phyloP scores from a whole-genome alignment of 2,888 invertebrate species.

The Pseudococcus jackbeardsleyi region DNA sequence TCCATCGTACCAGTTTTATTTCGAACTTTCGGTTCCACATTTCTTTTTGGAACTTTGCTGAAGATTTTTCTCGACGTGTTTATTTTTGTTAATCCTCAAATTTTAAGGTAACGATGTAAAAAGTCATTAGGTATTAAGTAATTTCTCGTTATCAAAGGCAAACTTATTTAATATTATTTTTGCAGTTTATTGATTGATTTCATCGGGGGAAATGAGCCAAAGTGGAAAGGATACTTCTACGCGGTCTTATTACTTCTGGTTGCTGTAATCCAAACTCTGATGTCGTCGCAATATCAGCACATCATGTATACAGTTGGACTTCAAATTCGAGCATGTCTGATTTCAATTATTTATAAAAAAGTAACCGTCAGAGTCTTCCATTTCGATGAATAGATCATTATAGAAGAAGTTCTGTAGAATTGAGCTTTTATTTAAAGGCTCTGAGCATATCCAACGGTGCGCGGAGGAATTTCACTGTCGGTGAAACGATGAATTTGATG shows the following conservation, averaged over 20 bases:
- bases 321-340: conserved; percentile 73
- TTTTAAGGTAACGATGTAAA: conserved; percentile 79
- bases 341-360: conserved; percentile 74
- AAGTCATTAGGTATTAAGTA: too few relatives aligned
- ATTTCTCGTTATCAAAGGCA: too few relatives aligned
- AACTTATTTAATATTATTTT: neutral
- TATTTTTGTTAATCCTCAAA: conserved; percentile 90
- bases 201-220: conserved; percentile 68
- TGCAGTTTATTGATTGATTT: conserved; percentile 69
- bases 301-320: conserved; percentile 74
- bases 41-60: conserved; percentile 85
- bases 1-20: conserved; percentile 88
- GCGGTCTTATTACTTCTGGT: conserved; percentile 73
- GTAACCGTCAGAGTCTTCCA: conserved; percentile 35
- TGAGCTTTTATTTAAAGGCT: conserved; percentile 67
- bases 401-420: too few relatives aligned
- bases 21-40: conserved; percentile 88
- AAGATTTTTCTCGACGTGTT: conserved; percentile 88
- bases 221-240: conserved; percentile 75
- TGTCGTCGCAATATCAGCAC: conserved; percentile 74
- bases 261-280: conserved; percentile 72
- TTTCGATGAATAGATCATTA: too few relatives aligned
- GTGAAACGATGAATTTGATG: conserved; percentile 73
- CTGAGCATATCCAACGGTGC: conserved; percentile 70
- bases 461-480: conserved; percentile 71